Evolutionary conservation across 2,113 vertebrate species (phyloP).

Genomic region (Tupaia chinensis): DNA sequence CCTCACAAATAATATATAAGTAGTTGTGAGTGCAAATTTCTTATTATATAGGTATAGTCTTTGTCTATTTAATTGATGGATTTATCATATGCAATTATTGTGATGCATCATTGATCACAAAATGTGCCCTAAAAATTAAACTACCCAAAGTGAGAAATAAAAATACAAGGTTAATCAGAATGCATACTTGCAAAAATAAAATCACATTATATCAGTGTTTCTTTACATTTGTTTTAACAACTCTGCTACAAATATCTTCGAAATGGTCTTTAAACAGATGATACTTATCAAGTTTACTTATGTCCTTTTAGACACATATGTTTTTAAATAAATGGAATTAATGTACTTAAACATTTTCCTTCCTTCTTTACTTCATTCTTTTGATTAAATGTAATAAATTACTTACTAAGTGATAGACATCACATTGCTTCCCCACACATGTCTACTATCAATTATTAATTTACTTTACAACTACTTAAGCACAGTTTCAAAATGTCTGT

Average conservation of each 20-base stretch:
- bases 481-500: neutral
- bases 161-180: neutral
- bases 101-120: neutral
- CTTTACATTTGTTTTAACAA: neutral
- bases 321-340: constrained; percentile 5
- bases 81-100: neutral
- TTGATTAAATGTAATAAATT: neutral
- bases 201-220: neutral
- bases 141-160: neutral
- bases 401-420: neutral
- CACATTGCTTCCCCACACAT: neutral
- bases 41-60: neutral
- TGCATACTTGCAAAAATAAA: neutral
- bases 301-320: neutral
- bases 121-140: neutral
- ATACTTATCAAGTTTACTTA: neutral
- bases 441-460: neutral
- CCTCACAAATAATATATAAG: neutral
- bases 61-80: neutral
- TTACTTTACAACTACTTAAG: neutral
- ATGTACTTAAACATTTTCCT: neutral
- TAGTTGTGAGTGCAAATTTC: neutral
- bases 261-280: neutral
- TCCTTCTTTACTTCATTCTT: neutral
- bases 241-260: neutral